These are phyloP conservation scores for Chiroxiphia lanceolata DNA, from an alignment of 2,797 vertebrate species.

Conservation along the genomic window DNA sequence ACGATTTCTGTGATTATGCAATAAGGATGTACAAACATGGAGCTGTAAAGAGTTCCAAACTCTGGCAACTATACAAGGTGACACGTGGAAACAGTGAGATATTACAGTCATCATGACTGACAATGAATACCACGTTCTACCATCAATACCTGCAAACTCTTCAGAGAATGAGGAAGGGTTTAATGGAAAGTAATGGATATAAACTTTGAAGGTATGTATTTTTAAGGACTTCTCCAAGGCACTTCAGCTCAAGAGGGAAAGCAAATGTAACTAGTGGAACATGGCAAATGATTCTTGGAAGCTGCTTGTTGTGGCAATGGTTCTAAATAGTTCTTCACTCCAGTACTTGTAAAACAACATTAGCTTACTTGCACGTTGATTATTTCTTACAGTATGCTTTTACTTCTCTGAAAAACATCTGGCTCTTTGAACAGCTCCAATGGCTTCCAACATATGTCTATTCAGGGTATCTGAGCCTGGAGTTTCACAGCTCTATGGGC, in stretches of 20 bases:
- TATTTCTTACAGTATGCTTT: neutral
- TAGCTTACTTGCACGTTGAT: neutral
- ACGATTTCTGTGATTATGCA: neutral
- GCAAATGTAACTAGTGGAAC: neutral
- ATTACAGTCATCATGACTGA: neutral
- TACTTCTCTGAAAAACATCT: neutral
- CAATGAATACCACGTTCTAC: neutral
- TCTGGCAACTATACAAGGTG: fast-evolving
- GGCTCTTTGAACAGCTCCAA: neutral
- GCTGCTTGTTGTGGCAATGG: neutral
- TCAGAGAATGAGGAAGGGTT: neutral
- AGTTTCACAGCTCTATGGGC: neutral
- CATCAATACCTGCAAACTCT: neutral
- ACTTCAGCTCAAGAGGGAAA: neutral
- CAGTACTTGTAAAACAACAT: neutral
- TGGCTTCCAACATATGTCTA: neutral
- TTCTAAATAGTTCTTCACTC: neutral
- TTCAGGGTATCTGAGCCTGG: neutral
- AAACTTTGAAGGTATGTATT: neutral
- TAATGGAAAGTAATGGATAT: neutral
- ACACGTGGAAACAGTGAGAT: neutral
- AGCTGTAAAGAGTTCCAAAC: neutral
- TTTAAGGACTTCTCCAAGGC: neutral
- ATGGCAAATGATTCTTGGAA: neutral
- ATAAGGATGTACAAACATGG: neutral